phyloP scores from a whole-genome alignment of 2,113 vertebrate species.

The Thamnaconus septentrionalis region DNA sequence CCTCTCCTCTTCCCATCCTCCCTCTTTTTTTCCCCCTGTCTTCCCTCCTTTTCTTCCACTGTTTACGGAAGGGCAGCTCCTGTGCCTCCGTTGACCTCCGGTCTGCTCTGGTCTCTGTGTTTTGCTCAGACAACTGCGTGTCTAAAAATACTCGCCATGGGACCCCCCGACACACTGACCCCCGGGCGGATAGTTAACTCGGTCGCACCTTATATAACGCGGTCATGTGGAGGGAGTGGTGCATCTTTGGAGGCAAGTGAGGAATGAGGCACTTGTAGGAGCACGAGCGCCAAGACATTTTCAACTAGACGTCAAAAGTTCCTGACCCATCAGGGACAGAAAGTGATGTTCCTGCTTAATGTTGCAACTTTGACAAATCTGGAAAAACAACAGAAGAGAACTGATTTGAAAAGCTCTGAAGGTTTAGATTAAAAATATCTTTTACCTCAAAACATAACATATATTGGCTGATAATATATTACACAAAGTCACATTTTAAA shows the following conservation, averaged over 20 bases:
- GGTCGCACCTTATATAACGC: slow-evolving; percentile 53
- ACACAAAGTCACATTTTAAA: slow-evolving; percentile 19
- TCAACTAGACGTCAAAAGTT: not conserved
- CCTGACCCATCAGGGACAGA: not conserved
- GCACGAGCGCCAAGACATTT: not conserved
- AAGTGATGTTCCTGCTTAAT: not conserved
- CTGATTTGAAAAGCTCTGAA: no score
- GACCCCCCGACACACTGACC: slow-evolving; percentile 62
- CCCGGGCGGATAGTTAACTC: slow-evolving; percentile 25
- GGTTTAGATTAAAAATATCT: no score
- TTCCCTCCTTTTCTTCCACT: slow-evolving; percentile 29
- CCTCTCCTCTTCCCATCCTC: not conserved
- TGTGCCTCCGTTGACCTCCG: slow-evolving; percentile 22
- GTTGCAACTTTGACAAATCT: no score
- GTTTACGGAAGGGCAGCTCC: slow-evolving; percentile 25
- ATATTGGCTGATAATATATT: not conserved
- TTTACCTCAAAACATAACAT: no score
- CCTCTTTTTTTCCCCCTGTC: no score
- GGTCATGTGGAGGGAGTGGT: slow-evolving; percentile 30
- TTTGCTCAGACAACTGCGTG: not conserved
- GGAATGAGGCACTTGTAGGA: slow-evolving; percentile 54
- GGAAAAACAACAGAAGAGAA: no score
- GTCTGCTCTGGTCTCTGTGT: not conserved
- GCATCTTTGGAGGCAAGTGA: slow-evolving; percentile 54
- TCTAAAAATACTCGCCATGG: slow-evolving; percentile 22